Evolutionary conservation across 2,888 invertebrate genomes (phyloP), one percentile per base, ranked within the genome.

Genomic region (Agrenia bidenticulata): DNA sequence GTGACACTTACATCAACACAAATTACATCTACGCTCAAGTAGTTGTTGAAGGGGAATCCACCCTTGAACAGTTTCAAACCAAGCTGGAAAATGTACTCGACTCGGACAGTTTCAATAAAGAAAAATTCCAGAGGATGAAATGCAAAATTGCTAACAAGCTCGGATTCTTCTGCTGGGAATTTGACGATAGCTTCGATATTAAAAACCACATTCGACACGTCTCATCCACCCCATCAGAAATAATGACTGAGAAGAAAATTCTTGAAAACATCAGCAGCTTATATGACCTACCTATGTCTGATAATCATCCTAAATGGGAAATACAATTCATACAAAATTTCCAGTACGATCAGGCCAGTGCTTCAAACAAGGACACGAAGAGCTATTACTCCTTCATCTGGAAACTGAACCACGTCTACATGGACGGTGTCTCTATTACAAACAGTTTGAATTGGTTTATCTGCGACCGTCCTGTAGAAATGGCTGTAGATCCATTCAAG

Each of bases 131-230:
- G 4, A 4, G 32, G 32, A 32, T 32, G 27, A 27, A 45, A 21
- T 27, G 45, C n/a, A 58, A 32, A 37, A 32, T 50, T 50, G 21
- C 49, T 15, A 60, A 32, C n/a, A 60, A 50, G 51, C 37, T 60
- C 9, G 60, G 60, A 19, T 60, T 51, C 39, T 60, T 23, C 51
- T 50, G 50, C n/a, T 60, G 60, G 60, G 60, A 60, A 51, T 51
- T 23, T 21, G 15, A 50, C 9, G 39, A 50, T 1, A 19, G 21
- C 2, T 59, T 59, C 24, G 32, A 60, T 1, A 26, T 23, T 37
- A 13, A 13, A 11, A 32, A 60, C 9, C 51, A 51, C 17, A 24
- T 60, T 11, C 49, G 49, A 15, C 37, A 51, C 17, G 15, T 60
- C 15, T 7, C 13, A 17, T 9, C 17, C 13, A 50, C 27, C 32